Percentiles rank a stretch among this genome's conserved stretches.
These are phyloP conservation scores for Petrocephalus sullivani DNA, from an alignment of 2,797 vertebrate genomes.

Conservation along the genomic window DNA sequence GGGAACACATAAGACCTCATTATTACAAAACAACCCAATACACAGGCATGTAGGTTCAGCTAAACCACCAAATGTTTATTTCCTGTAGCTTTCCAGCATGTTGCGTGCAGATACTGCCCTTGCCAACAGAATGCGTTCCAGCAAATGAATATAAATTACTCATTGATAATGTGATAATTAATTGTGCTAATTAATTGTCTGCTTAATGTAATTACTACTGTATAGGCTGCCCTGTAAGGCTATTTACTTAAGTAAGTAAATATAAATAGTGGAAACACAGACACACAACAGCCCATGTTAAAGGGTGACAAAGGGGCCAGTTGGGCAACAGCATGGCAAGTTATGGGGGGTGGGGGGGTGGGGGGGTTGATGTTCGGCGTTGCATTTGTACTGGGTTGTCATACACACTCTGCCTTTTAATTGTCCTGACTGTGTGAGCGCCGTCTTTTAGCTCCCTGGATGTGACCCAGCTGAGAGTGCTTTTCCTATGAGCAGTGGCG, in stretches of 20 bases:
- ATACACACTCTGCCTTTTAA: background rate
- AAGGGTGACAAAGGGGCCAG: background rate
- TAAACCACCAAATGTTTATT: background rate
- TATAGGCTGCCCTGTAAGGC: background rate
- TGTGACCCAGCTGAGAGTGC: background rate
- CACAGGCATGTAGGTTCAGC: background rate
- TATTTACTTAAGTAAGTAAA: background rate
- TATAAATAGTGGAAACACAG: background rate
- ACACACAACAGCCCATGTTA: background rate
- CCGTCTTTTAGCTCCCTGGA: conserved; percentile 47
- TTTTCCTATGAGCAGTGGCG: background rate
- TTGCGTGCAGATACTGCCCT: background rate
- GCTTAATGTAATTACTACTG: background rate
- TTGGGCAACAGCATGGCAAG: background rate
- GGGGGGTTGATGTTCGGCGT: background rate
- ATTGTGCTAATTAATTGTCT: background rate
- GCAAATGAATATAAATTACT: background rate
- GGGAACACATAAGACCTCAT: background rate
- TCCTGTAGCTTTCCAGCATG: background rate
- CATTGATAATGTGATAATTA: background rate
- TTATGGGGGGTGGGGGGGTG: background rate
- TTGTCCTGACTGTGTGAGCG: conserved; percentile 24
- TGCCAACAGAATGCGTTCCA: background rate
- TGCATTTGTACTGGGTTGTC: background rate
- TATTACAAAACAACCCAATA: background rate